Percentiles rank a stretch among this genome's conserved stretches.
Evolutionary conservation across 2,113 vertebrate genomes (phyloP).

Genomic region (Cheirogaleus medius): DNA sequence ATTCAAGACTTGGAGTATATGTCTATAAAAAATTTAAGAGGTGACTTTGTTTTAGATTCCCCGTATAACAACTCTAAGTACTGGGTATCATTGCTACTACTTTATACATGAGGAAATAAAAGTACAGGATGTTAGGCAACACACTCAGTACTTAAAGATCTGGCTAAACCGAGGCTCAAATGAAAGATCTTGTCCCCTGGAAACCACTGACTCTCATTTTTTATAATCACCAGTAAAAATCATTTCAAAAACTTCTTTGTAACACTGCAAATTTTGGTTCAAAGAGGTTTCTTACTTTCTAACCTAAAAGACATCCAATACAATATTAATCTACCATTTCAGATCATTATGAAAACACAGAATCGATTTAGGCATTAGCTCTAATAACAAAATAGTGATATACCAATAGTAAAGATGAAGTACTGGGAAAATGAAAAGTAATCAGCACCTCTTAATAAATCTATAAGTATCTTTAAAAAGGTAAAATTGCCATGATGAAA

Average conservation of each 20-base stretch:
- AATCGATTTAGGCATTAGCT: background rate
- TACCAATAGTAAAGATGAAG: background rate
- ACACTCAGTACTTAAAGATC: background rate
- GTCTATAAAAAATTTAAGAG: background rate
- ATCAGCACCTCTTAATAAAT: background rate
- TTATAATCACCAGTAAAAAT: background rate
- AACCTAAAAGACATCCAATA: background rate
- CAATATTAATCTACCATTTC: background rate
- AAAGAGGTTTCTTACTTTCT: conserved; percentile 12
- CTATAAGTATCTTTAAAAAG: background rate
- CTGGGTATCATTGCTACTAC: background rate
- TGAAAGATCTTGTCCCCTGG: background rate
- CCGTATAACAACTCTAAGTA: background rate
- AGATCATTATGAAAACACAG: background rate
- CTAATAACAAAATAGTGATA: background rate
- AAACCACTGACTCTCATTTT: background rate
- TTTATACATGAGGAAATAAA: background rate
- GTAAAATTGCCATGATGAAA: background rate
- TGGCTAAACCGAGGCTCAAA: background rate
- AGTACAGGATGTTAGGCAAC: background rate
- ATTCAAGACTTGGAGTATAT: background rate
- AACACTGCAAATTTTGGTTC: background rate
- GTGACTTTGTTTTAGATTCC: background rate
- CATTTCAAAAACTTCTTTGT: background rate
- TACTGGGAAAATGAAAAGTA: background rate